Conservation (phyloP, 2,888 invertebrate genomes). For the Caenorhabditis sp. region DNA sequence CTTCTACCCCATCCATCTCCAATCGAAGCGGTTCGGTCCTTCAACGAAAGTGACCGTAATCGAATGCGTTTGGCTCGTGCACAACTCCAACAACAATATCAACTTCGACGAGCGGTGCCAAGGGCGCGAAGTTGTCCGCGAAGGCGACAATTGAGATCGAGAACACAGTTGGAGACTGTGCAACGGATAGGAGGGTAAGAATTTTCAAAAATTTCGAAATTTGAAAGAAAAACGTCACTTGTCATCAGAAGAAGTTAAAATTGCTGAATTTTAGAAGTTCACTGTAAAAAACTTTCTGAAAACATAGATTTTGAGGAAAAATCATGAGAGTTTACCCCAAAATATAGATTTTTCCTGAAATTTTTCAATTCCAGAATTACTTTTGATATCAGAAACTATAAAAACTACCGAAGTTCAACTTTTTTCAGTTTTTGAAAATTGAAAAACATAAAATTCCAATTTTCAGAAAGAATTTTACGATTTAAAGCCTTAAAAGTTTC, state of each 20-base stretch:
- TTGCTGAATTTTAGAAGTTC: too few relatives aligned
- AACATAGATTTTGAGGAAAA: too few relatives aligned
- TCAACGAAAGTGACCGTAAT: background rate
- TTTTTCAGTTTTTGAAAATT: background rate
- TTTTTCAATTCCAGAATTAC: too few relatives aligned
- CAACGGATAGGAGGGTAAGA: slow-evolving; percentile 42
- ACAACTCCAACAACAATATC: background rate
- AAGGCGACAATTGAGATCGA: slow-evolving; percentile 45
- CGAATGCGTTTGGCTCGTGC: background rate
- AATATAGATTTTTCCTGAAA: too few relatives aligned
- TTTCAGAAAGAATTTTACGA: too few relatives aligned
- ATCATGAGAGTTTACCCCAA: too few relatives aligned
- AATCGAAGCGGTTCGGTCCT: background rate
- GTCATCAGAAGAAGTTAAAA: too few relatives aligned
- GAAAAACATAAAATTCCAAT: background rate
- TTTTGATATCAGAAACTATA: too few relatives aligned
- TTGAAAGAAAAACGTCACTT: background rate
- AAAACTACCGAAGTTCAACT: too few relatives aligned
- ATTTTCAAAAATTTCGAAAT: background rate
- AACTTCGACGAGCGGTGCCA: background rate
- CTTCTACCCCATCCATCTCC: slow-evolving; percentile 11
- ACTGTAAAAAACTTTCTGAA: too few relatives aligned
- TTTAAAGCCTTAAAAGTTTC: too few relatives aligned
- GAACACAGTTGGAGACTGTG: slow-evolving; percentile 39
- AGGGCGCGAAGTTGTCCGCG: slow-evolving; percentile 51